A percentile compares a stretch with the other conserved stretches of the same genome.
Conservation (phyloP, 2,113 vertebrate species). For the Lycocorax pyrrhopterus region DNA sequence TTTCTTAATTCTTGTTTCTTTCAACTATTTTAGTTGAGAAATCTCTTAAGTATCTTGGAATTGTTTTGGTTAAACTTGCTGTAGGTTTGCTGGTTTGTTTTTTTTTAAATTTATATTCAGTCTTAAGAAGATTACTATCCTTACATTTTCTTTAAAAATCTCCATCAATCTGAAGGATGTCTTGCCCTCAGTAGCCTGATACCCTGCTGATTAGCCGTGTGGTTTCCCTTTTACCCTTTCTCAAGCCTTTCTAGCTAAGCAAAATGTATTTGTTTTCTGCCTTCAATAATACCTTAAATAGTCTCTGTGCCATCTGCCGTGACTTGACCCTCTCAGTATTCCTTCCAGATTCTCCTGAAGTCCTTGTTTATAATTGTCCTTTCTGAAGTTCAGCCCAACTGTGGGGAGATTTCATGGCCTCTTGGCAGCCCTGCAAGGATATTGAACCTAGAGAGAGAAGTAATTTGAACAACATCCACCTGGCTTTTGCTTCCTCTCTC, state of each 20-base stretch:
- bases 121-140: not conserved
- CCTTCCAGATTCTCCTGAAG: not conserved
- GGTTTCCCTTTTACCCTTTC: not conserved
- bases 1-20: not conserved
- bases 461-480: not conserved
- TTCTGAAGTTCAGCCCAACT: not conserved
- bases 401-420: not conserved
- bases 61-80: not conserved
- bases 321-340: not conserved
- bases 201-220: accelerated
- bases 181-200: not conserved
- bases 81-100: not conserved
- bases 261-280: not conserved
- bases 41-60: not conserved
- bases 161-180: not conserved
- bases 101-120: not conserved
- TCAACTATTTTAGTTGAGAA: not conserved
- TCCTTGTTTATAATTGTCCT: not conserved
- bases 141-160: not conserved
- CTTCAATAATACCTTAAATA: not conserved
- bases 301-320: not conserved
- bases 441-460: not conserved
- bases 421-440: not conserved
- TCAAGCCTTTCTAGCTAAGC: not conserved
- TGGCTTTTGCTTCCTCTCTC: not conserved